phyloP scores from a whole-genome alignment of 2,113 vertebrate species.

The Isichthys henryi region DNA sequence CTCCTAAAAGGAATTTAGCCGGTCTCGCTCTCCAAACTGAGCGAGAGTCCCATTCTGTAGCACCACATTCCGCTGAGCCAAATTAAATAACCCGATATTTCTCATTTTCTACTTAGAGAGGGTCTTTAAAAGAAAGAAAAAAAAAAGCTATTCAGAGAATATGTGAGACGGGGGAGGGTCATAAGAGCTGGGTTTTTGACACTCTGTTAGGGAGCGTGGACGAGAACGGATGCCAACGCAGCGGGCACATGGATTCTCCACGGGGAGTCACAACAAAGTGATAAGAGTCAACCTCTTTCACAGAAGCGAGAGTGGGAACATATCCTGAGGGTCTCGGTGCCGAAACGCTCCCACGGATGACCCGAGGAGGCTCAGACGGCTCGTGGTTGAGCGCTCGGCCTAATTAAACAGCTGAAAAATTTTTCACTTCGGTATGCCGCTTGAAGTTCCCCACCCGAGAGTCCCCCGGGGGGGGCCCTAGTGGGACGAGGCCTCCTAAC shows the following conservation, averaged over 20 bases:
- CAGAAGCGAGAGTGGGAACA: background rate
- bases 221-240: background rate
- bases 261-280: background rate
- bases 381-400: background rate
- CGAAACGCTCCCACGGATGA: background rate
- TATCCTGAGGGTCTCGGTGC: background rate
- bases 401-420: background rate
- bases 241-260: background rate
- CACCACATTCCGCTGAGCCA: background rate
- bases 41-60: background rate
- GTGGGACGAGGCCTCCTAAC: background rate
- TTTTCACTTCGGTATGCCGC: background rate
- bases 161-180: background rate
- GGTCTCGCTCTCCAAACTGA: background rate
- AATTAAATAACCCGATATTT: background rate
- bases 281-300: background rate
- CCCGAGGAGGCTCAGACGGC: background rate
- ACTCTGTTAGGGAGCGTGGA: background rate
- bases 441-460: background rate
- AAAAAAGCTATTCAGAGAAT: background rate
- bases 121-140: background rate
- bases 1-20: background rate
- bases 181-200: background rate
- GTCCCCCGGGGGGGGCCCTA: background rate
- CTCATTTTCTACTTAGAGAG: slow-evolving; percentile 1